Evolutionary conservation across 1,140 invertebrate species (phyloP), one percentile per base, ranked within the genome.

Genomic region (Anthonomus grandis): DNA sequence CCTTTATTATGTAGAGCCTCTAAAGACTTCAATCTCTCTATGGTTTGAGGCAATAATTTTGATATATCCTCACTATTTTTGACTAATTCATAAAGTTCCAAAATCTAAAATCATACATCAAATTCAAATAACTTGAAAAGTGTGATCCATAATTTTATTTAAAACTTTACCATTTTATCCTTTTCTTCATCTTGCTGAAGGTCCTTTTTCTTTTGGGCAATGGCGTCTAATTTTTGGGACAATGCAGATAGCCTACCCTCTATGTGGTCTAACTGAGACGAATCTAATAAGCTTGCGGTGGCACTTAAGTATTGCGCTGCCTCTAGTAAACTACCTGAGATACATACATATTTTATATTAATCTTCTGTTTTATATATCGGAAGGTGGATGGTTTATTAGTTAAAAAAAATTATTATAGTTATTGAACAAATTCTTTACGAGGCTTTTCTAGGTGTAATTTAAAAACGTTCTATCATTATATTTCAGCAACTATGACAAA

Each of bases 1-100:
- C 90, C 91, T 85, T 94, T 89, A 76, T 90, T 86, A 74, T 95
- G 92, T 5, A 95, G 74, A n/a, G 83, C 79, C 73, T 92, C 87
- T 0, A 96, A 75, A 4, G 91, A 84, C 59, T 87, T 79, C 78
- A 95, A 83, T 59, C 92, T 79, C 60, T 93, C 86, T 18, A 95
- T 79, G 22, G 93, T 86, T 72, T 91, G 86, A 1, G 90, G 88
- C 51, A 91, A 64, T 46, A 86, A 76, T 68, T 89, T 83, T 13
- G 86, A 84, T 55, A 91, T 81, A 34, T 84, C 78, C 68, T 94
- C 90, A 34, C 85, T 88, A 73, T 90, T 90, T 71, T 92, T 91
- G 38, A 91, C 79, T 36, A 93, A 74, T 60, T 94, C 90, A 75
- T 95, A 91, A 57, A 95, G 76, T 70, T 95, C 91, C 17, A 81